Percentiles rank a stretch among this genome's conserved stretches.
Conservation (phyloP, 2,797 vertebrate species). For the Moxostoma hubbsi region DNA sequence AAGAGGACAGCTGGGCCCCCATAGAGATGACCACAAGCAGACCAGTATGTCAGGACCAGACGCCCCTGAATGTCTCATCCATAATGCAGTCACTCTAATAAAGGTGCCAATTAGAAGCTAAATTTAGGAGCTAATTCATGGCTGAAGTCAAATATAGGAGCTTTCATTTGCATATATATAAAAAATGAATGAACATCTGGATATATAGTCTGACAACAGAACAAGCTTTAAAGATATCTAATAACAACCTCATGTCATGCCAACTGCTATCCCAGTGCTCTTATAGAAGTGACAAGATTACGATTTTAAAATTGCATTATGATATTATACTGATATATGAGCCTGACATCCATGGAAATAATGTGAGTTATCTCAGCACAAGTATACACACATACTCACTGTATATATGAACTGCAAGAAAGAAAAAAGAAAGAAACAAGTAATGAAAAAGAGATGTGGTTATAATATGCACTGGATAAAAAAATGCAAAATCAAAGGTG, state of each 20-base stretch:
- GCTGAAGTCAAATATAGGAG: slow-evolving; percentile 43
- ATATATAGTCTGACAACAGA: slow-evolving; percentile 50
- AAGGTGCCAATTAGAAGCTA: slow-evolving; percentile 47
- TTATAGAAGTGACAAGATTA: slow-evolving; percentile 60
- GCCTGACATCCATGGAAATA: slow-evolving; percentile 69
- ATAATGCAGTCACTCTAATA: slow-evolving; percentile 51
- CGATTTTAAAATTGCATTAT: slow-evolving; percentile 69
- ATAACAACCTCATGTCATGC: slow-evolving; percentile 28
- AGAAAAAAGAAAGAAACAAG: slow-evolving; percentile 42
- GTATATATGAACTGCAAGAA: slow-evolving; percentile 61
- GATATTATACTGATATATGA: slow-evolving; percentile 63
- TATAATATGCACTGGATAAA: slow-evolving; percentile 39
- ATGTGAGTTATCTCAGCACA: slow-evolving; percentile 67
- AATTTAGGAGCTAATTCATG: slow-evolving; percentile 55
- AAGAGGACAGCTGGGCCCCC: slow-evolving; percentile 23
- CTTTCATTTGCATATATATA: slow-evolving; percentile 54
- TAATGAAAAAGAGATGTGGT: slow-evolving; percentile 48
- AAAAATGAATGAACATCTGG: slow-evolving; percentile 53
- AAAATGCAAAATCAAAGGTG: slow-evolving; percentile 46
- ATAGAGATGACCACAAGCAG: slow-evolving; percentile 6
- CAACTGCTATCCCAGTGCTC: slow-evolving; percentile 57
- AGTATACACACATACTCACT: slow-evolving; percentile 38
- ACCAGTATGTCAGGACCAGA: slow-evolving; percentile 13
- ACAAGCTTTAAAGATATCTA: slow-evolving; percentile 39
- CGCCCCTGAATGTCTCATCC: slow-evolving; percentile 41